phyloP scores from a whole-genome alignment of 2,888 invertebrate genomes.

The Nysson spinosus region DNA sequence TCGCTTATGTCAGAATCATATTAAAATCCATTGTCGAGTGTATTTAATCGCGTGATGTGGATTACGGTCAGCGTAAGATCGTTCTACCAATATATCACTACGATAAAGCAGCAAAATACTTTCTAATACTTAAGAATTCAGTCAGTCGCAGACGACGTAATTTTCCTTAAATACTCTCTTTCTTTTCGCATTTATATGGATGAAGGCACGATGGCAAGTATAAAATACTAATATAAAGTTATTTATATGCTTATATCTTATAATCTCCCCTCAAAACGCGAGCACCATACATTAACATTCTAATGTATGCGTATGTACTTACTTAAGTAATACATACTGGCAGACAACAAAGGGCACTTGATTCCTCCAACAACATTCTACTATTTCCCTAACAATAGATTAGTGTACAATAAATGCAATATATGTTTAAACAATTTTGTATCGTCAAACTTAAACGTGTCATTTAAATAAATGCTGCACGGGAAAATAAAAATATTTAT shows the following conservation, averaged over 20 bases:
- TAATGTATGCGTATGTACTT: conserved; percentile 27
- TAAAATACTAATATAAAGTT: conserved; percentile 34
- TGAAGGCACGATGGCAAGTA: conserved; percentile 55
- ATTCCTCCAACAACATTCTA: conserved; percentile 24
- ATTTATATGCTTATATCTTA: conserved; percentile 38
- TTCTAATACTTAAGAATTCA: conserved; percentile 24
- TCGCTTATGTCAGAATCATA: too few relatives aligned
- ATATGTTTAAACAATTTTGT: conserved; percentile 17
- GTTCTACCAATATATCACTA: conserved; percentile 1
- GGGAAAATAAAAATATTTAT: too few relatives aligned
- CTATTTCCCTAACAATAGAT: conserved; percentile 19
- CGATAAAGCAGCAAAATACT: conserved; percentile 15
- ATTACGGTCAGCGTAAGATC: too few relatives aligned
- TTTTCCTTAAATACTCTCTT: conserved; percentile 14
- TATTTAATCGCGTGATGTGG: too few relatives aligned
- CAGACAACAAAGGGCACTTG: conserved; percentile 43
- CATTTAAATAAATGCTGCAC: neutral
- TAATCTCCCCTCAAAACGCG: too few relatives aligned
- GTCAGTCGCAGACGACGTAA: conserved; percentile 27
- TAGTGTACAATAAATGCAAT: conserved; percentile 39
- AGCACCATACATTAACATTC: conserved; percentile 42
- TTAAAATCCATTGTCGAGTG: too few relatives aligned
- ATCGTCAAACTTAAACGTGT: conserved; percentile 18
- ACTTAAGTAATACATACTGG: conserved; percentile 17
- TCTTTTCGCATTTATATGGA: conserved; percentile 23